Base-by-base conservation (phyloP, 2,113 vertebrate genomes). In the Scomber japonicus region DNA sequence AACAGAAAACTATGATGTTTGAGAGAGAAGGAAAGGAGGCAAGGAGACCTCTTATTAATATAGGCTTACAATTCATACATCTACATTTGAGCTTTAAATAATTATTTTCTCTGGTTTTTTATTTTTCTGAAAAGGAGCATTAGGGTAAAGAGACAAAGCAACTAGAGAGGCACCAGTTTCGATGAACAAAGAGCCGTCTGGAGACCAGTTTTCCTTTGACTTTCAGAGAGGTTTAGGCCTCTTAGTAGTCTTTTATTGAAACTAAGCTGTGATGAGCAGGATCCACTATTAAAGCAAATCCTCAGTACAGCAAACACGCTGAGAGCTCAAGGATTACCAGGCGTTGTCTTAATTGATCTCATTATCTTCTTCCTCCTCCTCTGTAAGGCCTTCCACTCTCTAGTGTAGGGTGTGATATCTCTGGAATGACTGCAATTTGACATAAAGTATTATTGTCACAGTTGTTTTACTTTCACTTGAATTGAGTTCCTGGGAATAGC, bases 291-390 rank as follows among this genome's bases (percentile, higher is more conserved):
- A 60, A 3, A 71, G 64, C 44, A 76, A 72, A 88, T 84, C 88
- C 68, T 84, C 81, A 71, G 56, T 59, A 80, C 30, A 68, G 78
- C 53, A 62, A 82, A 53, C 62, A 73, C 31, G 59, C 69, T 48
- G 72, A 56, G 74, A 89, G 80, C 74, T 76, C 30, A 74, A 81
- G 87, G 90, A 91, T 91, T 92, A 91, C 70, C 78, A 80, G 66
- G 49, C 83, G 62, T 86, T 88, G 83, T 86, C 90, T 92, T 93
- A 93, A 94, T 91, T 92, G 84, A 90, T 92, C 87, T 93, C 75
- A 89, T 94, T 93, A 88, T 89, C 84, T 80, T 63, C 55, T 83
- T 30, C 68, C 79, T 81, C 65, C 86, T 88, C 69, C 70, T 84
- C 67, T 89, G 68, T 81, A 78, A 76, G 72, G 73, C 62, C 55